Evolutionary conservation across 2,797 vertebrate genomes (phyloP).

Genomic region (Gymnoscopelus microlampas): DNA sequence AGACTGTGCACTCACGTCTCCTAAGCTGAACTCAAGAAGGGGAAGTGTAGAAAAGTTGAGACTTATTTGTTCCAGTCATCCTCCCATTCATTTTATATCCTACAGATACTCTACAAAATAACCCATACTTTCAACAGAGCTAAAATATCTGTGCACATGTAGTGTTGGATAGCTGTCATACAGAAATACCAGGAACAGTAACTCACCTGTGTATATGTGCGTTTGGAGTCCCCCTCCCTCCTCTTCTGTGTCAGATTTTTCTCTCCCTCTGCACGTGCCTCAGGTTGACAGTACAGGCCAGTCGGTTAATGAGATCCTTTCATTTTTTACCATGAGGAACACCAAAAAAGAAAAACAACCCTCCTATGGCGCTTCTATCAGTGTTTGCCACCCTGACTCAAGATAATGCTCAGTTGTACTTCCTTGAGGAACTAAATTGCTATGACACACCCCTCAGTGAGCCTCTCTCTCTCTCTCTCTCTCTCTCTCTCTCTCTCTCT

Average conservation of each 20-base stretch:
- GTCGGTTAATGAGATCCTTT: slow-evolving; percentile 52
- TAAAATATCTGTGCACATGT: not conserved
- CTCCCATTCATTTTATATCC: slow-evolving; percentile 1
- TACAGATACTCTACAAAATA: not conserved
- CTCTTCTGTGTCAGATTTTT: slow-evolving; percentile 61
- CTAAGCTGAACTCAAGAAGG: slow-evolving; percentile 42
- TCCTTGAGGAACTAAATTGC: slow-evolving; percentile 89
- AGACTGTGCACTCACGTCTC: slow-evolving; percentile 15
- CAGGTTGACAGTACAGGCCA: slow-evolving; percentile 67
- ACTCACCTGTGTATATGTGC: slow-evolving; percentile 77
- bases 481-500: slow-evolving; percentile 40
- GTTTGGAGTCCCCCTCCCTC: slow-evolving; percentile 68
- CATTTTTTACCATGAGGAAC: slow-evolving; percentile 47
- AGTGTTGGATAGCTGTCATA: not conserved
- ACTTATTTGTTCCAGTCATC: slow-evolving; percentile 47
- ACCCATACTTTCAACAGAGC: not conserved
- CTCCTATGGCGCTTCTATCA: slow-evolving; percentile 60
- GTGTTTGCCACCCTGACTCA: slow-evolving; percentile 67
- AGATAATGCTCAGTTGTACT: slow-evolving; percentile 84
- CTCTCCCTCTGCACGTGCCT: slow-evolving; percentile 45
- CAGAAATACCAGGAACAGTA: slow-evolving; percentile 15
- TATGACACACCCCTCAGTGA: slow-evolving; percentile 82
- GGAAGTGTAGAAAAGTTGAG: slow-evolving; percentile 56
- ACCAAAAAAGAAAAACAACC: slow-evolving; percentile 29
- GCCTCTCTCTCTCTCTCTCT: slow-evolving; percentile 51